Evolutionary conservation across 2,888 invertebrate species (phyloP).

Genomic region (Tyria jacobaeae): DNA sequence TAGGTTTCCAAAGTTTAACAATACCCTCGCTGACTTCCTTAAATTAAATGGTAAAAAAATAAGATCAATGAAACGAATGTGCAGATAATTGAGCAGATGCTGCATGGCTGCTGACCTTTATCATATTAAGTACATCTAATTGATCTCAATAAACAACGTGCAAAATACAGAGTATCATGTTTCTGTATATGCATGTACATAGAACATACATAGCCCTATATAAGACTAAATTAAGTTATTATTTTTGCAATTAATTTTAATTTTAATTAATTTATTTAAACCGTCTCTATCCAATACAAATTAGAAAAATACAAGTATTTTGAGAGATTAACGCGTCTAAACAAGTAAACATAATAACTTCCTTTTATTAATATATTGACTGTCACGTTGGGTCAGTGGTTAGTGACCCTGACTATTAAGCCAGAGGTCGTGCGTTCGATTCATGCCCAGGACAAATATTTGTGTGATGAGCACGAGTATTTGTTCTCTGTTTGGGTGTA

Average conservation of each 20-base stretch:
- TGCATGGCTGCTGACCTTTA: constrained; percentile 23
- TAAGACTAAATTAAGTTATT: neutral
- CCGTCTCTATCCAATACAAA: too few relatives aligned
- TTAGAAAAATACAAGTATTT: too few relatives aligned
- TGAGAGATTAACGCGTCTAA: too few relatives aligned
- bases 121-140: constrained; percentile 16
- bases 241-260: neutral
- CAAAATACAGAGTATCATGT: constrained; percentile 1
- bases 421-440: too few relatives aligned
- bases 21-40: constrained; percentile 78
- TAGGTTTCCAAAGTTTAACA: constrained; percentile 75
- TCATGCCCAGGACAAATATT: too few relatives aligned
- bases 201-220: neutral
- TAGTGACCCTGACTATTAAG: too few relatives aligned
- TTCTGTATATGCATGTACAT: neutral
- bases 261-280: too few relatives aligned
- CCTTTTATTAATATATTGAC: too few relatives aligned
- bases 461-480: too few relatives aligned
- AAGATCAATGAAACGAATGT: neutral
- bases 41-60: constrained; percentile 42
- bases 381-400: too few relatives aligned
- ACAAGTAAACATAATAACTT: too few relatives aligned
- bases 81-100: constrained; percentile 7
- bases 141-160: constrained; percentile 7
- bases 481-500: too few relatives aligned